Percentiles rank a stretch among this genome's conserved stretches.
These are phyloP conservation scores for Hyposmocoma kahamanoa DNA, from an alignment of 1,140 invertebrate species.

Conservation along the genomic window DNA sequence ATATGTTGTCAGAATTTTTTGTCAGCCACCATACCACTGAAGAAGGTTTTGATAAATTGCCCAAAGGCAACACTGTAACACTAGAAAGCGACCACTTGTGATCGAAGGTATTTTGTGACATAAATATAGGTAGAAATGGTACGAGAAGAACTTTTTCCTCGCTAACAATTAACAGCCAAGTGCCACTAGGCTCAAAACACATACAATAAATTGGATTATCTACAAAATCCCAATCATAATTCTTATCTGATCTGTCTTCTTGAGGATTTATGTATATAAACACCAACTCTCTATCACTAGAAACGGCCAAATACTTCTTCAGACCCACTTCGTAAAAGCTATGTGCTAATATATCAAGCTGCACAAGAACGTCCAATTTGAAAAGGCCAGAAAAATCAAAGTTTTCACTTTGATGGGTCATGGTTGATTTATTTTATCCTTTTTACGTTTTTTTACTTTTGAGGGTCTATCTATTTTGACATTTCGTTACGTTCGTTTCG, in stretches of 20 bases:
- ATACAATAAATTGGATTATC: conserved; percentile 62
- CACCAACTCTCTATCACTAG: conserved; percentile 55
- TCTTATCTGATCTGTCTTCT: conserved; percentile 45
- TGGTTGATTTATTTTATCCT: conserved; percentile 4
- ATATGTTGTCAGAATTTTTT: conserved; percentile 59
- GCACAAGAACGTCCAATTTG: conserved; percentile 57
- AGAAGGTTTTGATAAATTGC: conserved; percentile 39
- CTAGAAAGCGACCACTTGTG: conserved; percentile 59
- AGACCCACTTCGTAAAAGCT: conserved; percentile 62
- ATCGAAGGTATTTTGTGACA: conserved; percentile 56
- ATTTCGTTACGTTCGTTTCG: not conserved
- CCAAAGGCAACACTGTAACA: conserved; percentile 53
- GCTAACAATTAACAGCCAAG: conserved; percentile 60
- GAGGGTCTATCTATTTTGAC: conserved; percentile 10
- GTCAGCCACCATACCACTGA: conserved; percentile 63
- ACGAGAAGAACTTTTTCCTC: conserved; percentile 56
- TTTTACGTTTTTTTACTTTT: conserved; percentile 16
- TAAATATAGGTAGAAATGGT: conserved; percentile 56
- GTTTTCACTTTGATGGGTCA: conserved; percentile 20
- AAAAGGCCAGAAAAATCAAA: conserved; percentile 42
- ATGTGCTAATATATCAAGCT: conserved; percentile 48
- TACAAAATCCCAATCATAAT: conserved; percentile 61
- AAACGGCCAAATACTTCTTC: conserved; percentile 56
- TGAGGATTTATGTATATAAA: conserved; percentile 57
- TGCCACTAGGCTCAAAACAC: conserved; percentile 66